A percentile compares a stretch with the other conserved stretches of the same genome.
Conservation (phyloP, 2,113 vertebrate species). For the Apistogramma diplotaenia region DNA sequence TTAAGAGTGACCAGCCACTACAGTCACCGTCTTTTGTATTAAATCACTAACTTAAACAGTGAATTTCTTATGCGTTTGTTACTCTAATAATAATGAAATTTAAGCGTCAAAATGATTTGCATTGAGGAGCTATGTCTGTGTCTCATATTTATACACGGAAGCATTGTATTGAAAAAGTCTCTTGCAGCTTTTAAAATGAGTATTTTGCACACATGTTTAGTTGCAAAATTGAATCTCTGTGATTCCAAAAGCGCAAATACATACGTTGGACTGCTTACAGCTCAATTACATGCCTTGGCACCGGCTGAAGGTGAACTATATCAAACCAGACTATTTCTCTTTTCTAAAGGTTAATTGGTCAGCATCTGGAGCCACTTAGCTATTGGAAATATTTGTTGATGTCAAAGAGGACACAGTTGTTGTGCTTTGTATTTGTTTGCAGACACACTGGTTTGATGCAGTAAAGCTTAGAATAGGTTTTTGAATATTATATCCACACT, state of each 20-base stretch:
- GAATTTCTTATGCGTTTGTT: neutral
- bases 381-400: constrained; percentile 46
- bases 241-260: neutral
- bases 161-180: neutral
- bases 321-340: constrained; percentile 50
- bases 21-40: neutral
- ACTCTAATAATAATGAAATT: neutral
- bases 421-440: neutral
- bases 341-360: constrained; percentile 69
- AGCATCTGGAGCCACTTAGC: constrained; percentile 72
- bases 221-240: neutral
- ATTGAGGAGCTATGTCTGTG: neutral
- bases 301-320: constrained; percentile 66
- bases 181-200: neutral
- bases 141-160: neutral
- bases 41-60: neutral
- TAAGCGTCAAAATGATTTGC: neutral
- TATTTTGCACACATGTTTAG: neutral
- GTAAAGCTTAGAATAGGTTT: neutral
- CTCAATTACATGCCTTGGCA: constrained; percentile 16
- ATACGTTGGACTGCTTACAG: constrained; percentile 6
- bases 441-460: neutral
- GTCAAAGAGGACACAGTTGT: constrained; percentile 53
- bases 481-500: neutral
- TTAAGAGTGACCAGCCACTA: neutral